Base-by-base conservation (phyloP, 2,113 vertebrate genomes). In the Tupaia tana region DNA sequence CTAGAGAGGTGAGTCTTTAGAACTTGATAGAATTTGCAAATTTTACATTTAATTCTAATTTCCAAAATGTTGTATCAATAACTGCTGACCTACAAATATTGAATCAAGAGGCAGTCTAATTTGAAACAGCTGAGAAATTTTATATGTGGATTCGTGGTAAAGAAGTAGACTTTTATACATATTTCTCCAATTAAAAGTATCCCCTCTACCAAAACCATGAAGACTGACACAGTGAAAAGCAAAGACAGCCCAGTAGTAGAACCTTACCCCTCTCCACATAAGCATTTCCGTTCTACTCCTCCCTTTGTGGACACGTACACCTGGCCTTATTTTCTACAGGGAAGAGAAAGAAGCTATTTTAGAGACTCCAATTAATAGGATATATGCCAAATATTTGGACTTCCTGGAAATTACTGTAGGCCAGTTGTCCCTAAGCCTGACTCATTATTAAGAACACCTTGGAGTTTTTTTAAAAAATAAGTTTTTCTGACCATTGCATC, bases 41-140 rank as follows among this genome's bases (percentile, higher is more conserved):
- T 84, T 66, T 83, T 43, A 89, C 1, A 4, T 43, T 73, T 79
- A 88, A 86, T 87, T 27, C 25, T 77, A 11, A 89, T 34, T 34
- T 24, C 70, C 59, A n/a, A 82, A 79, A 69, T 14, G 87, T 12
- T 81, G 29, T 90, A 43, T 87, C 77, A 56, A 18, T 71, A n/a
- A 66, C 56, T 10, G 19, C 1, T 1, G 69, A 18, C 19, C 4
- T 77, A 11, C 64, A 81, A 83, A 70, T 27, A n/a, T 13, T n/a
- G 22, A 7, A 64, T 67, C 12, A 82, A 11, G 61, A 81, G 16
- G 16, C 34, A 70, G 19, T 11, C 10, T 71, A 67, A 58, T 56
- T 63, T 63, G 52, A n/a, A 95, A 81, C 1, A 52, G 4, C 5
- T 73, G 34, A 11, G 43, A 29, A 67, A 24, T 34, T 67, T 67